Percentiles rank a stretch among this genome's conserved stretches.
These are phyloP conservation scores for Rhabdomys pumilio DNA, from an alignment of 2,797 vertebrate species.

Conservation along the genomic window DNA sequence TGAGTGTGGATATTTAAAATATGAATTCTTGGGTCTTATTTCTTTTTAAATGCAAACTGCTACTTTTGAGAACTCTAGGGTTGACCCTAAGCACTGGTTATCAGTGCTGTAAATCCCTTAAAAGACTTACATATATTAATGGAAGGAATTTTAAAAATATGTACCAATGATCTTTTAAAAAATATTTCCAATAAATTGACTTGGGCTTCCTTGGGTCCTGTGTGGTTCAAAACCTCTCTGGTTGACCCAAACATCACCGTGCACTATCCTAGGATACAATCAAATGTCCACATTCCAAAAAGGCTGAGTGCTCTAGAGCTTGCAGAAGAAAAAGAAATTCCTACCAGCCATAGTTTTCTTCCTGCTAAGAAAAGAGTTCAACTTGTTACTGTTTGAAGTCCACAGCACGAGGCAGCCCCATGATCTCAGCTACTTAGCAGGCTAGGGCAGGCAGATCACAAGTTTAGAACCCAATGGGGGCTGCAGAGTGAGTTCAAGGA, in stretches of 20 bases:
- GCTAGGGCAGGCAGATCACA: not conserved
- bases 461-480: not conserved
- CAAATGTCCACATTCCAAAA: not conserved
- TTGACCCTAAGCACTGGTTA: not conserved
- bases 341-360: not conserved
- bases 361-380: not conserved
- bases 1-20: slow-evolving; percentile 55
- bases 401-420: not conserved
- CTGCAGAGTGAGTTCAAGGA: not conserved
- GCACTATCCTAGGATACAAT: not conserved
- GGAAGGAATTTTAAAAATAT: not conserved
- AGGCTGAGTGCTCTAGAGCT: not conserved
- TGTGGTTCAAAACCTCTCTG: not conserved
- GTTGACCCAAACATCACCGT: not conserved
- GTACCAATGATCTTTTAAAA: not conserved
- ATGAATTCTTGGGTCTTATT: slow-evolving; percentile 56
- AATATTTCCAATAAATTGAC: not conserved
- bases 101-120: not conserved
- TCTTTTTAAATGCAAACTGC: slow-evolving; percentile 34
- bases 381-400: not conserved
- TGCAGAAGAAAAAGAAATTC: not conserved
- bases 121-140: not conserved
- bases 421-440: not conserved
- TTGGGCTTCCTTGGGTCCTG: not conserved
- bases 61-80: not conserved